Conservation (phyloP, 2,888 invertebrate species). For the Parnassius mnemosyne region DNA sequence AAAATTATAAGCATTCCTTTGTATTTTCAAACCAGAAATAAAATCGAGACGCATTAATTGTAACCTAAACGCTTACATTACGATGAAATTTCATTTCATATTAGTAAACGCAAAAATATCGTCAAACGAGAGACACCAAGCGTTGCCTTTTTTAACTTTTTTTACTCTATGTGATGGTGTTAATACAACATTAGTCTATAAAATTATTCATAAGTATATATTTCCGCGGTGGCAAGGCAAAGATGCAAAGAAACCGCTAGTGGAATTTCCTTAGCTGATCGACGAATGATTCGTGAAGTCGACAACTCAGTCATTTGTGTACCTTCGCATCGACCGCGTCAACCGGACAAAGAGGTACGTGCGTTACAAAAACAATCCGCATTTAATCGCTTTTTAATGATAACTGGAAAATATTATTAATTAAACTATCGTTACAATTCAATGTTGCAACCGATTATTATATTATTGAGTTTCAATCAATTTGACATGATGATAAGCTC, state of each 20-base stretch:
- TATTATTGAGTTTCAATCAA: constrained; percentile 8
- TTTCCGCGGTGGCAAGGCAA: constrained; percentile 39
- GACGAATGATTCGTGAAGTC: constrained; percentile 31
- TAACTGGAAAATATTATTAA: constrained; percentile 29
- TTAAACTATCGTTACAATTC: constrained; percentile 20
- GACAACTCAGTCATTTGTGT: constrained; percentile 49
- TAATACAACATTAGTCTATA: constrained; percentile 5
- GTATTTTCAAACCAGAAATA: constrained; percentile 14
- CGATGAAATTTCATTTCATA: constrained; percentile 41
- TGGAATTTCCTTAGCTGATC: constrained; percentile 47
- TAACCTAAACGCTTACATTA: constrained; percentile 47
- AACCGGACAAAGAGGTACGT: constrained; percentile 51
- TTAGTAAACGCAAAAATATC: constrained; percentile 33
- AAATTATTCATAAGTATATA: constrained; percentile 21
- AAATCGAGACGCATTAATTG: constrained; percentile 38
- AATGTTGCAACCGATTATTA: constrained; percentile 19
- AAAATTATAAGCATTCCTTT: too few relatives aligned
- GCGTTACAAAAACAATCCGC: constrained; percentile 36
- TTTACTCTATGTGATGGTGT: constrained; percentile 7
- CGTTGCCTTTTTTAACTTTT: constrained; percentile 20
- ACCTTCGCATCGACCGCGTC: constrained; percentile 48
- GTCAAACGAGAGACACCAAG: constrained; percentile 29
- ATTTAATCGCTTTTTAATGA: constrained; percentile 56
- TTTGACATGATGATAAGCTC: constrained; percentile 12
- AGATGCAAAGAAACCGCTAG: constrained; percentile 43